Evolutionary conservation across 2,113 vertebrate genomes (phyloP).

Genomic region (Poeciliopsis retropinna): DNA sequence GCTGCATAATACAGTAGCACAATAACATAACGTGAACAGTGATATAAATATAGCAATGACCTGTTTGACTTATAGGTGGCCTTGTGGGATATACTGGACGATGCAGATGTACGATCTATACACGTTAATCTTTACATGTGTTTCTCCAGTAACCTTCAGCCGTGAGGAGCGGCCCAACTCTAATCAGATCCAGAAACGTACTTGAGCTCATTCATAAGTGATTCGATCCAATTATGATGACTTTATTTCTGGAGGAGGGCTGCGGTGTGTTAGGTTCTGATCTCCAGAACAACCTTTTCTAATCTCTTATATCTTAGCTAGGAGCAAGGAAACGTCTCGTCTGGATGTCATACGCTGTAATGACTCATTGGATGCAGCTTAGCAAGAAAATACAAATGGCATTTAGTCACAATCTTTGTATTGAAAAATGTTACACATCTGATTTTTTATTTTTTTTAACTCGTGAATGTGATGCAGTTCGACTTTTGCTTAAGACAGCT

Average conservation of each 20-base stretch:
- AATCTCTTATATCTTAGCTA: slow-evolving; percentile 13
- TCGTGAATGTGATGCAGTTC: slow-evolving; percentile 50
- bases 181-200: slow-evolving; percentile 38
- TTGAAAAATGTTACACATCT: slow-evolving; percentile 23
- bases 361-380: slow-evolving; percentile 32
- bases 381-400: slow-evolving; percentile 19
- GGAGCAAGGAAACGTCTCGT: slow-evolving; percentile 22
- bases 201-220: slow-evolving; percentile 30
- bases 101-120: slow-evolving; percentile 78
- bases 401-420: slow-evolving; percentile 22
- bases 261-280: not conserved
- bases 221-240: slow-evolving; percentile 43
- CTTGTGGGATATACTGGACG: slow-evolving; percentile 66
- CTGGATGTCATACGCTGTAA: slow-evolving; percentile 28
- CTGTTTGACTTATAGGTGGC: slow-evolving; percentile 55
- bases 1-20: slow-evolving; percentile 31
- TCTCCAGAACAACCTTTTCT: slow-evolving; percentile 19
- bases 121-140: slow-evolving; percentile 68
- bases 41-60: slow-evolving; percentile 57
- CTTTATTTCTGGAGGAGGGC: slow-evolving; percentile 28
- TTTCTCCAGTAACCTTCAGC: slow-evolving; percentile 27
- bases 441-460: slow-evolving; percentile 32
- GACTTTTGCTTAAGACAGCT: slow-evolving; percentile 42
- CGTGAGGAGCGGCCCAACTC: slow-evolving; percentile 7
- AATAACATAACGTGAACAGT: slow-evolving; percentile 11